Evolutionary conservation across 2,888 invertebrate genomes (phyloP).

Genomic region (Biston stratarius): DNA sequence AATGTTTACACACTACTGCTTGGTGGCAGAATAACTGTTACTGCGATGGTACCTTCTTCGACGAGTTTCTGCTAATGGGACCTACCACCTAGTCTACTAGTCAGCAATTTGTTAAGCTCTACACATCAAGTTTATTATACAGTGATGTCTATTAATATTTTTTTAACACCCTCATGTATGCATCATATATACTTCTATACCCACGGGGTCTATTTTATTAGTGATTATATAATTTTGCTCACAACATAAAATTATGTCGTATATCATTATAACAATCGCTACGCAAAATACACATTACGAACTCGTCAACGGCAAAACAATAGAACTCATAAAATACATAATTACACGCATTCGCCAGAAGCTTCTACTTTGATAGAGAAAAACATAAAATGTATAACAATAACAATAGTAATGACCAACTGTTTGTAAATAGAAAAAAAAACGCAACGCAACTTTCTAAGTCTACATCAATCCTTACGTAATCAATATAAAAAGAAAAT

Average conservation of each 20-base stretch:
- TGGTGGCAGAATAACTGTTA: too few species aligned
- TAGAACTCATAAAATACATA: conserved; percentile 33
- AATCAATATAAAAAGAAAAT: conserved; percentile 43
- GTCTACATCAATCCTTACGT: conserved; percentile 45
- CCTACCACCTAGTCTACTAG: too few species aligned
- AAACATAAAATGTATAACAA: conserved; percentile 33
- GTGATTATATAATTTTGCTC: neutral
- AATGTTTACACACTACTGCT: too few species aligned
- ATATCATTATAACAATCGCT: conserved; percentile 34
- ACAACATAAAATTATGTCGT: conserved; percentile 7
- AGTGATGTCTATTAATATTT: too few species aligned
- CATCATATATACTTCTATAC: too few species aligned
- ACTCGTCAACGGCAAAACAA: conserved; percentile 41
- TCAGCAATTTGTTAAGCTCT: too few species aligned
- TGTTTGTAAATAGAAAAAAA: conserved; percentile 43
- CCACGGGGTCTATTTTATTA: neutral
- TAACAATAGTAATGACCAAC: conserved; percentile 43
- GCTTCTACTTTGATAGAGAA: conserved; percentile 14
- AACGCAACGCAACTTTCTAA: conserved; percentile 46
- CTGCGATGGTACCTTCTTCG: too few species aligned
- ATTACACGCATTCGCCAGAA: conserved; percentile 37
- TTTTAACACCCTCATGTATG: too few species aligned
- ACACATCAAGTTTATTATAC: too few species aligned
- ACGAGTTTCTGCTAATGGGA: too few species aligned
- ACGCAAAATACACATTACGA: conserved; percentile 34